Conservation (phyloP, 2,888 invertebrate species). For the Callosobruchus maculatus region DNA sequence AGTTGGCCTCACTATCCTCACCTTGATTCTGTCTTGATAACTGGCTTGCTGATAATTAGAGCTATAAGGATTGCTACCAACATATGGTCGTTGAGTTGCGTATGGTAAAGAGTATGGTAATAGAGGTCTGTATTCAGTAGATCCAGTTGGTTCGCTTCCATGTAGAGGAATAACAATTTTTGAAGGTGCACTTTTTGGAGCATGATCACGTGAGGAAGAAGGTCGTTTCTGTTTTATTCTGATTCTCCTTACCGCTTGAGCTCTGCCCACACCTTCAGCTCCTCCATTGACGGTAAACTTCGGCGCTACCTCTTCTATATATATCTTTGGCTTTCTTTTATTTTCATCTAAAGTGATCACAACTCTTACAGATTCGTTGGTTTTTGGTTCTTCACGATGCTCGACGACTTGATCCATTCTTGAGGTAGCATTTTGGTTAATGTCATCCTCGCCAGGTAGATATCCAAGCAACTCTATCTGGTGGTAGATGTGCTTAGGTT, state of each 20-base stretch:
- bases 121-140: neutral
- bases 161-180: neutral
- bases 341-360: neutral
- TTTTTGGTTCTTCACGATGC: neutral
- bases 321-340: neutral
- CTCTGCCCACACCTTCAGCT: neutral
- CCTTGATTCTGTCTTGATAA: constrained; percentile 8
- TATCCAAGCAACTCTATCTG: constrained; percentile 36
- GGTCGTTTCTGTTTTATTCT: constrained; percentile 6
- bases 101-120: neutral
- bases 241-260: constrained; percentile 4
- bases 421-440: neutral
- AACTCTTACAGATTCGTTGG: neutral
- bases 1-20: constrained; percentile 17
- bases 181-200: constrained; percentile 12
- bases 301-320: neutral
- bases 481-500: constrained; percentile 40
- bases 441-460: constrained; percentile 22
- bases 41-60: constrained; percentile 1
- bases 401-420: neutral
- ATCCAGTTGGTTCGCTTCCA: neutral
- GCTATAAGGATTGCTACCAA: neutral
- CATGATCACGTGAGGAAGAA: neutral
- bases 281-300: neutral
- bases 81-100: neutral